phyloP scores from a whole-genome alignment of 2,113 vertebrate species.

The Cepphus grylle region DNA sequence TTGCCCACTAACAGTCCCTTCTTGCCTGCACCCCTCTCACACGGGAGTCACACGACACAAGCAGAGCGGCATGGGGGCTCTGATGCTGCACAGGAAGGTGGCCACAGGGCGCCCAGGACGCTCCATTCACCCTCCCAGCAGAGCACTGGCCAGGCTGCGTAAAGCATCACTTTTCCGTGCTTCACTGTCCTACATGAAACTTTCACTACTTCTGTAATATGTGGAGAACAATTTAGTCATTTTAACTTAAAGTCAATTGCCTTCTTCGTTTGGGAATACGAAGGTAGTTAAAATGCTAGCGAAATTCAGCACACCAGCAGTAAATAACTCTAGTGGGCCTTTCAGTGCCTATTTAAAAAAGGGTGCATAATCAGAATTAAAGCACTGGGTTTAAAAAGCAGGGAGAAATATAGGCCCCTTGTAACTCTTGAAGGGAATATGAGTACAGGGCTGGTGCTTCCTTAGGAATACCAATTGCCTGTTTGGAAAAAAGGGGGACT shows the following conservation, averaged over 20 bases:
- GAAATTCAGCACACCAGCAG: not conserved
- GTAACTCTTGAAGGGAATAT: not conserved
- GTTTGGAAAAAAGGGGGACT: not conserved
- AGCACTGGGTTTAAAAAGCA: not conserved
- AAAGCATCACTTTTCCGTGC: not conserved
- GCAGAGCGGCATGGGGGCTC: rapidly evolving
- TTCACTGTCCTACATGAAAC: not conserved
- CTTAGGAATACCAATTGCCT: not conserved
- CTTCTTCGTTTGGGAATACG: not conserved
- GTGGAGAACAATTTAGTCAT: not conserved
- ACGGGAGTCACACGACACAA: not conserved
- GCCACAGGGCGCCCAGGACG: not conserved
- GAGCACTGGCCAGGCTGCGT: not conserved
- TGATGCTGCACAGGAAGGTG: not conserved
- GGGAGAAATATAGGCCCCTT: not conserved
- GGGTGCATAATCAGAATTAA: not conserved
- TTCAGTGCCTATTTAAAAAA: not conserved
- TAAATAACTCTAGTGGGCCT: not conserved
- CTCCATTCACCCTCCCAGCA: not conserved
- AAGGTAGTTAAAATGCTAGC: not conserved
- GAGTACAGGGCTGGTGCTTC: not conserved
- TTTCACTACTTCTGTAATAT: not conserved
- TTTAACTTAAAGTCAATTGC: not conserved
- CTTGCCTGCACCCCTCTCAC: not conserved
- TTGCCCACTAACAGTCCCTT: not conserved